Evolutionary conservation across 1,140 invertebrate species (phyloP).

Genomic region (Drosophila albomicans): DNA sequence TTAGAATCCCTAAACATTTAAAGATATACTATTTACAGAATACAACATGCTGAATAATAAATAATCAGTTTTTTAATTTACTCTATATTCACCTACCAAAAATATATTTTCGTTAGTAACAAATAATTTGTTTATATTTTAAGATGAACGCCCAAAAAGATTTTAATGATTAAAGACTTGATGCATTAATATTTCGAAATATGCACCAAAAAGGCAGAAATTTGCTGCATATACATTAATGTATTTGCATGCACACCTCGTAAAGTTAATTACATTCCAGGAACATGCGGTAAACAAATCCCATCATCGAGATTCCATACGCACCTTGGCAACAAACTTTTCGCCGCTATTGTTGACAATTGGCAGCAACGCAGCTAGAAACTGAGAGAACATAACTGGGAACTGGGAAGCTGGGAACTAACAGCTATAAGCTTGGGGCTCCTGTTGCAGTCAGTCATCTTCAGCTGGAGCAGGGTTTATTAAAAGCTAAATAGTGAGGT

Average conservation of each 20-base stretch:
- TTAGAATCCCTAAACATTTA: too few species aligned
- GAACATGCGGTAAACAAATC: constrained; percentile 49
- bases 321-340: constrained; percentile 50
- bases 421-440: constrained; percentile 16
- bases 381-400: neutral
- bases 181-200: too few species aligned
- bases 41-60: too few species aligned
- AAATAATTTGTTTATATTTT: too few species aligned
- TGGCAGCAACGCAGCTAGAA: constrained; percentile 24
- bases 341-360: constrained; percentile 67
- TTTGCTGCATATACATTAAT: too few species aligned
- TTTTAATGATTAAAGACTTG: too few species aligned
- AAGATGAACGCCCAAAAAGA: too few species aligned
- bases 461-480: constrained; percentile 59
- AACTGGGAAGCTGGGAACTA: neutral
- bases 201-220: too few species aligned
- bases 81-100: too few species aligned
- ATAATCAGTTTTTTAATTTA: too few species aligned
- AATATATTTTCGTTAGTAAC: too few species aligned
- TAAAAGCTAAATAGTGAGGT: constrained; percentile 74
- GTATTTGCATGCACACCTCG: constrained; percentile 48
- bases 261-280: constrained; percentile 70
- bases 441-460: constrained; percentile 32
- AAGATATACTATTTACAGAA: too few species aligned
- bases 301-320: constrained; percentile 38